Evolutionary conservation across 1,140 invertebrate genomes (phyloP).

Genomic region (Cherax quadricarinatus): DNA sequence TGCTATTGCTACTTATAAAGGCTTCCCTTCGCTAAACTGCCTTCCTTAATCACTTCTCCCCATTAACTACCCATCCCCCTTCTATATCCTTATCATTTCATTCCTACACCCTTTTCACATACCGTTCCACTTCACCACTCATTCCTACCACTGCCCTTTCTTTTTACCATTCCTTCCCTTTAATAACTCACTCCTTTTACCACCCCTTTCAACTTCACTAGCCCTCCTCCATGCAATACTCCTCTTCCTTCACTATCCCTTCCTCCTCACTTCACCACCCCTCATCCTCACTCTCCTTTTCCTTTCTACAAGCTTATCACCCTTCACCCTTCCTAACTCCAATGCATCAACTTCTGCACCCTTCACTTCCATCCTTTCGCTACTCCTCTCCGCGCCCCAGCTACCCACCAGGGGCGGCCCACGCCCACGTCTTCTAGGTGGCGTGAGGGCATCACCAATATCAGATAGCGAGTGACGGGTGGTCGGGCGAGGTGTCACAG

Average conservation of each 20-base stretch:
- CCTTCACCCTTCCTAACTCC: no score
- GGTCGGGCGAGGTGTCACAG: conserved; percentile 19
- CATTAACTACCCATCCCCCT: no score
- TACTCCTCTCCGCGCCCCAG: background rate
- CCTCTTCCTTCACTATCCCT: background rate
- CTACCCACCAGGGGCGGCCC: background rate
- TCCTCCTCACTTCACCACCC: background rate
- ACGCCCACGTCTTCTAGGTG: conserved; percentile 7
- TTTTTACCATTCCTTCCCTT: background rate
- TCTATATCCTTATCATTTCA: background rate
- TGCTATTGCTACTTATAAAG: no score
- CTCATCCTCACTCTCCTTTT: background rate
- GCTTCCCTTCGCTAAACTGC: no score
- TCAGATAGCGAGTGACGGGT: conserved; percentile 41
- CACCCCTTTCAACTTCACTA: no score
- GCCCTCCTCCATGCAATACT: background rate
- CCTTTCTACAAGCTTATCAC: no score
- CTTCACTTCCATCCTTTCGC: no score
- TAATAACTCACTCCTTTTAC: background rate
- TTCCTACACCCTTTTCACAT: background rate
- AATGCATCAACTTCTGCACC: no score
- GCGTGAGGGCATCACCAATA: conserved; percentile 30
- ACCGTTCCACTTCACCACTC: no score
- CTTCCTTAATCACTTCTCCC: no score
- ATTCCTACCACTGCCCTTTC: no score